Base-by-base conservation (phyloP, 2,888 invertebrate species). In the Hetaerina titia region DNA sequence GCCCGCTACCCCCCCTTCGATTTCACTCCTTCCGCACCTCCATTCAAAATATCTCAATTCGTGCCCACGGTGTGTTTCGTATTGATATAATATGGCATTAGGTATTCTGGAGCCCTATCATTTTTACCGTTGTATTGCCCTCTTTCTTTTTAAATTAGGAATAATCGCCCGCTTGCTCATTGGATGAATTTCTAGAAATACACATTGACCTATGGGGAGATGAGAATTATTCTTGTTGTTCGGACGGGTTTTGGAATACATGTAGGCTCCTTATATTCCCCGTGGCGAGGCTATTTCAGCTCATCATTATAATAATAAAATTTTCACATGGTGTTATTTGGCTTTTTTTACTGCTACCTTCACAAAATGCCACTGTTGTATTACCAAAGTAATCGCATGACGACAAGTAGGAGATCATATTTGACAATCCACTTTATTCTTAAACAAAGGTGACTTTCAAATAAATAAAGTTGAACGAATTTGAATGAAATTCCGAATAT, bases 21-120 rank as follows among this genome's bases (percentile, higher is more conserved):
- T 60, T 60, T 60, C 17, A 60, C 60, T 17, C 60, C 17, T 17
- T 60, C 60, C 60, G 11, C 60, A 60, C 17, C 60, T 60, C 1
- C 81, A n/a, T 81, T 5, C 81, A 81, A 81, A 81, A 81, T 81
- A n/a, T 81, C 81, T 81, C 31, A 81, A 81, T 81, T 81, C 81
- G n/a, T 81, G 31, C n/a, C 81, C 13, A 4, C 60, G 1, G 60
- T 13, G 81, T 11, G 25, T 13, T n/a, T 9, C n/a, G n/a, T 81
- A n/a, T 81, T 81, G n/a, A 81, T 81, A 81, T 81, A 22, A 13
- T 25, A 13, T 25, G n/a, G 81, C 11, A 19, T 19, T 69, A 13
- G n/a, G 31, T 17, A 13, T 31, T 31, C 13, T 13, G 25, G n/a
- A n/a, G 22, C 11, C 81, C n/a, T 81, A 81, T 81, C 22, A 81